Conservation (phyloP, 2,113 vertebrate genomes). For the Calidris pugnax region DNA sequence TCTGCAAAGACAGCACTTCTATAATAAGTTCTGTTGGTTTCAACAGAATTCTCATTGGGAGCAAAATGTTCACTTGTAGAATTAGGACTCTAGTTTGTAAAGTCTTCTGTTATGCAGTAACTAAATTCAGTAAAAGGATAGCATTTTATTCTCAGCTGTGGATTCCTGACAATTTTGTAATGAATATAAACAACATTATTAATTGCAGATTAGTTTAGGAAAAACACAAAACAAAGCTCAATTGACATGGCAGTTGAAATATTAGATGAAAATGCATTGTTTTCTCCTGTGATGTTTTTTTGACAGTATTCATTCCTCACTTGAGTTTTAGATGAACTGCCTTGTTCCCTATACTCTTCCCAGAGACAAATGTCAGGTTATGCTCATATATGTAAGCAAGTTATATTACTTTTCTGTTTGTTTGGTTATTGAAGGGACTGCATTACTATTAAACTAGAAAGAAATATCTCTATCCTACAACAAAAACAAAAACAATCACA, state of each 20-base stretch:
- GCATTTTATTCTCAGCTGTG: not conserved
- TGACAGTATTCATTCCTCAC: not conserved
- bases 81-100: not conserved
- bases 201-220: not conserved
- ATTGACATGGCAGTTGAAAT: not conserved
- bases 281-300: not conserved
- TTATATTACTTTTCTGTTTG: not conserved
- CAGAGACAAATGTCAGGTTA: not conserved
- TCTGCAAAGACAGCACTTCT: slow-evolving; percentile 9
- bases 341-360: not conserved
- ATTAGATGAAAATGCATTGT: not conserved
- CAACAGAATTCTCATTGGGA: not conserved
- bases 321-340: not conserved
- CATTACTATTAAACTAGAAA: not conserved
- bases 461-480: not conserved
- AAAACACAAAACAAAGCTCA: not conserved
- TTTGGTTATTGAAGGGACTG: not conserved
- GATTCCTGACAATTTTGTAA: not conserved
- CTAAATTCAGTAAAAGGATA: not conserved
- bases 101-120: not conserved
- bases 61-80: not conserved
- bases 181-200: not conserved
- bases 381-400: not conserved
- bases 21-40: not conserved
- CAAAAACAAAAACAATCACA: rapidly evolving